These are phyloP conservation scores for Urophycis tenuis DNA, from an alignment of 2,797 vertebrate species.

Conservation along the genomic window DNA sequence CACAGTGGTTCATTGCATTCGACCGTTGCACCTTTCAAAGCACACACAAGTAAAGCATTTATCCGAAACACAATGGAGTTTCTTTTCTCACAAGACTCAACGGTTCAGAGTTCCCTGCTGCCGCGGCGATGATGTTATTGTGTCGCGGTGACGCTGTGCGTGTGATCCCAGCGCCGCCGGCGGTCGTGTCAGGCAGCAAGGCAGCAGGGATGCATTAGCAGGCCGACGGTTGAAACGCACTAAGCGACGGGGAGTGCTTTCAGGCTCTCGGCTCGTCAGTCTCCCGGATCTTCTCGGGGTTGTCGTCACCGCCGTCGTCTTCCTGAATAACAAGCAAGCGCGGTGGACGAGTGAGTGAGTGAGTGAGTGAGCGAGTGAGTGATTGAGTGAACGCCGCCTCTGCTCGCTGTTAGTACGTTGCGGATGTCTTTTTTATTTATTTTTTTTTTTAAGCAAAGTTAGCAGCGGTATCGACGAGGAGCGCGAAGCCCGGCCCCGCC, in stretches of 20 bases:
- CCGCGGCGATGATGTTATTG: not conserved
- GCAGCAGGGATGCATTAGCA: not conserved
- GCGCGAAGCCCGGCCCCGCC: not conserved
- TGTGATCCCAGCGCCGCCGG: not conserved
- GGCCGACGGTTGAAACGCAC: not conserved
- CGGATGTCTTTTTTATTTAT: not conserved
- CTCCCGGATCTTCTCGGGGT: not conserved
- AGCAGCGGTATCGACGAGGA: not conserved
- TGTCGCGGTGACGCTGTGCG: not conserved
- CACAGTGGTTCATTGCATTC: not conserved
- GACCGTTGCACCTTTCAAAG: not conserved
- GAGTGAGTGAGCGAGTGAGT: too few species aligned
- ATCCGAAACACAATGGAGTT: not conserved
- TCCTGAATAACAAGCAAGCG: not conserved
- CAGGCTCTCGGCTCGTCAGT: not conserved
- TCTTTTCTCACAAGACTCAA: not conserved
- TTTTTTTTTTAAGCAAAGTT: not conserved
- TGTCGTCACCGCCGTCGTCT: not conserved
- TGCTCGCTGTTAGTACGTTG: not conserved
- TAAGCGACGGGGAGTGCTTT: too few species aligned
- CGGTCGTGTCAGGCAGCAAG: too few species aligned
- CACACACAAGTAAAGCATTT: not conserved
- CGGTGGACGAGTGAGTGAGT: not conserved
- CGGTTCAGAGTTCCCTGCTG: not conserved
- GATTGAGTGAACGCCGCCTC: not conserved